These are phyloP conservation scores for Drosophila fungiperda DNA, from an alignment of 2,888 invertebrate species.

Conservation along the genomic window DNA sequence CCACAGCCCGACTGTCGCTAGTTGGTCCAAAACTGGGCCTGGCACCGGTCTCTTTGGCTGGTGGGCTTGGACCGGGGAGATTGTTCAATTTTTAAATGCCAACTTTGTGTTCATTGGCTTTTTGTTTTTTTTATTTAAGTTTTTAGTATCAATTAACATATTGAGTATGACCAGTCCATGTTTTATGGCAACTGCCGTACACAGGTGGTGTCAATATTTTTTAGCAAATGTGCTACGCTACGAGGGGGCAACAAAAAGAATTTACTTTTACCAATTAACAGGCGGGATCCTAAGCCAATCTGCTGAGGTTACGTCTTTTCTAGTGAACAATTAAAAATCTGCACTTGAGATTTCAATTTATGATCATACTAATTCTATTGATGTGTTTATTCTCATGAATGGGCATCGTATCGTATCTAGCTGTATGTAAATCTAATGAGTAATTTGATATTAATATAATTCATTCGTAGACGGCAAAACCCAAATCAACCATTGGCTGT, in stretches of 20 bases:
- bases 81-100: constrained; percentile 56
- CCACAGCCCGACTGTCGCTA: constrained; percentile 27
- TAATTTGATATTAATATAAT: constrained; percentile 52
- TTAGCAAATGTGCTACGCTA: constrained; percentile 57
- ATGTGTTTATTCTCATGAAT: constrained; percentile 40
- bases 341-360: constrained; percentile 57
- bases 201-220: constrained; percentile 59
- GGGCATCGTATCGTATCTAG: constrained; percentile 18
- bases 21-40: constrained; percentile 35
- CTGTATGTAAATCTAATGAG: constrained; percentile 50
- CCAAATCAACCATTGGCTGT: constrained; percentile 8
- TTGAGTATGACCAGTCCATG: constrained; percentile 58
- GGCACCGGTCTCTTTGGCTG: constrained; percentile 14
- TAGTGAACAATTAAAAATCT: constrained; percentile 51
- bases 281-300: constrained; percentile 15
- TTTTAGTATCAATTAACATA: constrained; percentile 79
- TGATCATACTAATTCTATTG: constrained; percentile 52
- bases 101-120: constrained; percentile 36
- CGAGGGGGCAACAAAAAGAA: constrained; percentile 25
- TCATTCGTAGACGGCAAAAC: constrained; percentile 32
- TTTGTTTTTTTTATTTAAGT: constrained; percentile 39
- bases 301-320: constrained; percentile 33
- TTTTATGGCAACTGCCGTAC: constrained; percentile 47
- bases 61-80: constrained; percentile 16
- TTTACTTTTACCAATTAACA: constrained; percentile 62